A percentile compares a stretch with the other conserved stretches of the same genome.
phyloP scores from a whole-genome alignment of 1,140 invertebrate species.

The Mamestra configurata region DNA sequence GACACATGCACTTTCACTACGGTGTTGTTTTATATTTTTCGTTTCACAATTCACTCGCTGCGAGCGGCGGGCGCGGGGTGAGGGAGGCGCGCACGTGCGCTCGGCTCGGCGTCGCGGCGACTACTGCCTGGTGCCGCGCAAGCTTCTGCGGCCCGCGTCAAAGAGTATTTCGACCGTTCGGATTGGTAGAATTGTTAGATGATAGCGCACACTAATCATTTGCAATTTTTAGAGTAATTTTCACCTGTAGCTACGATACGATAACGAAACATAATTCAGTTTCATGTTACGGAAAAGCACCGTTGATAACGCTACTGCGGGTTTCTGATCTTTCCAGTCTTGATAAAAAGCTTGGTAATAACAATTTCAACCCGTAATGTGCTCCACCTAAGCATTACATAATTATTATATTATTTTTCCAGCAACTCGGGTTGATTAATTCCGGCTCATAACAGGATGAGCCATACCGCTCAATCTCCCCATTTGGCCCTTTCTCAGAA shows the following conservation, averaged over 20 bases:
- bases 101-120: conserved; percentile 69
- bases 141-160: conserved; percentile 71
- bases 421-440: too few relatives aligned
- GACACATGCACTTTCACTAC: conserved; percentile 76
- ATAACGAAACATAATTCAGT: not conserved
- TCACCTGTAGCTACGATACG: conserved; percentile 18
- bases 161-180: conserved; percentile 66
- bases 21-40: conserved; percentile 66
- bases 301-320: not conserved
- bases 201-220: conserved; percentile 63
- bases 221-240: conserved; percentile 60
- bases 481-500: not conserved
- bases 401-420: too few relatives aligned
- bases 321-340: too few relatives aligned
- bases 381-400: not conserved
- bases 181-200: conserved; percentile 70
- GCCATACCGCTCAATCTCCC: not conserved
- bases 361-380: too few relatives aligned
- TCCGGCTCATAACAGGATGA: not conserved
- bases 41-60: conserved; percentile 67
- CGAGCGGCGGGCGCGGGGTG: conserved; percentile 41
- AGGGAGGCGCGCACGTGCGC: conserved; percentile 59
- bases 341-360: too few relatives aligned
- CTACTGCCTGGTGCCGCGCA: conserved; percentile 79
- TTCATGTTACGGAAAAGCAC: not conserved